phyloP scores from a whole-genome alignment of 2,113 vertebrate species.

The Plotosus lineatus region DNA sequence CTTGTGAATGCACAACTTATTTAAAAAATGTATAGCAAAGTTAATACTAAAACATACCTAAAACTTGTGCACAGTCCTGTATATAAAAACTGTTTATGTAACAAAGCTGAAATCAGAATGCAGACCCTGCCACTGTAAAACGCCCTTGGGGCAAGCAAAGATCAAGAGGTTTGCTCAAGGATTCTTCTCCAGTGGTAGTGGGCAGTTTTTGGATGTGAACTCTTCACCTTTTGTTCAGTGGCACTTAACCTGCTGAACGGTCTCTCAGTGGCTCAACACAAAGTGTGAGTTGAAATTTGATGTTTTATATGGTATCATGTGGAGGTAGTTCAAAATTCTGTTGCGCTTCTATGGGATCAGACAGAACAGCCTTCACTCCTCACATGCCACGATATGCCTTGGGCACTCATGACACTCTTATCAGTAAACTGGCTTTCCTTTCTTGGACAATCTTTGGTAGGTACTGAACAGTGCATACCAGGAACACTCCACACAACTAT shows the following conservation, averaged over 20 bases:
- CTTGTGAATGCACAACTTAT: too few species aligned
- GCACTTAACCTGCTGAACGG: not conserved
- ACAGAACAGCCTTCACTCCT: too few species aligned
- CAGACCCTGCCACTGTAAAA: not conserved
- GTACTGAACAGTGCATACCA: too few species aligned
- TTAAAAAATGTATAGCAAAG: too few species aligned
- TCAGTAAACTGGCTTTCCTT: too few species aligned
- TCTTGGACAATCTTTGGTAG: too few species aligned
- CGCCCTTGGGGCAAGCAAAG: not conserved
- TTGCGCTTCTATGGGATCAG: too few species aligned
- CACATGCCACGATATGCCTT: too few species aligned
- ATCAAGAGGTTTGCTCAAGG: not conserved
- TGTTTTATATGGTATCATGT: not conserved
- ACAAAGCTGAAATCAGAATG: not conserved
- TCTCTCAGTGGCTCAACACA: not conserved
- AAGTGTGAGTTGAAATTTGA: not conserved
- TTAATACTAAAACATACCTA: too few species aligned
- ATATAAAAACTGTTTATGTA: not conserved
- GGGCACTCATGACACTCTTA: too few species aligned
- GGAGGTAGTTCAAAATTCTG: not conserved
- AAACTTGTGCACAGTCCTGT: not conserved
- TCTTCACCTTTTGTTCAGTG: not conserved
- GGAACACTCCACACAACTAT: too few species aligned
- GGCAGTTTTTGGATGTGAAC: not conserved
- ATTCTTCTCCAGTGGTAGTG: not conserved